Conservation (phyloP, 2,797 vertebrate species). For the Manis javanica region DNA sequence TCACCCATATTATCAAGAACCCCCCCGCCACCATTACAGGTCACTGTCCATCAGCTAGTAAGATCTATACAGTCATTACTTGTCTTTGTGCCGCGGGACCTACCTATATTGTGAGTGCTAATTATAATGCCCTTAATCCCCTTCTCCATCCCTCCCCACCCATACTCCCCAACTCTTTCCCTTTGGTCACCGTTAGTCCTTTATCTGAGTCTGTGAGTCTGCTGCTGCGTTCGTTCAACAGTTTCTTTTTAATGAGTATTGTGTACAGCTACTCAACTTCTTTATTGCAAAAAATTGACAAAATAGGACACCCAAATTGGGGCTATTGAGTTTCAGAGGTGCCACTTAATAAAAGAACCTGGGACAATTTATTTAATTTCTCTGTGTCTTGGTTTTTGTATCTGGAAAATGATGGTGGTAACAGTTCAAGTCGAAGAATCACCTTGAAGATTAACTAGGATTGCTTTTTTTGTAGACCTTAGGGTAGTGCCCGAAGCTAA, state of each 20-base stretch:
- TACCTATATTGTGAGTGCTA: no score
- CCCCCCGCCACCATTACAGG: no score
- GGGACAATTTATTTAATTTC: neutral
- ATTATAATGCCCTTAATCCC: no score
- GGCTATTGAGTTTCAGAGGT: neutral
- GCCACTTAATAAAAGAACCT: neutral
- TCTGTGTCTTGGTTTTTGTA: neutral
- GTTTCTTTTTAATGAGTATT: neutral
- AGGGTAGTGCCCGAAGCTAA: neutral
- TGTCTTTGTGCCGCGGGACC: no score
- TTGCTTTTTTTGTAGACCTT: neutral
- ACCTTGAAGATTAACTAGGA: neutral
- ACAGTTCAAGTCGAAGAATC: neutral
- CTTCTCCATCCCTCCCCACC: no score
- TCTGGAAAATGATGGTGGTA: neutral
- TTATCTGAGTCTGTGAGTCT: no score
- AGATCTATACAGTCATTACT: no score
- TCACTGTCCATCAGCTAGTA: no score
- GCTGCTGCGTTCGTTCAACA: no score
- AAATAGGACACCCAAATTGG: neutral
- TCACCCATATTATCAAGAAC: no score
- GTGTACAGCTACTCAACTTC: neutral
- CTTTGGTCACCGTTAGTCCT: no score
- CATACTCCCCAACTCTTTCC: no score
- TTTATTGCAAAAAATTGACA: conserved; percentile 26